Conservation (phyloP, 2,797 vertebrate species). For the Melanotaenia parkinsoni region DNA sequence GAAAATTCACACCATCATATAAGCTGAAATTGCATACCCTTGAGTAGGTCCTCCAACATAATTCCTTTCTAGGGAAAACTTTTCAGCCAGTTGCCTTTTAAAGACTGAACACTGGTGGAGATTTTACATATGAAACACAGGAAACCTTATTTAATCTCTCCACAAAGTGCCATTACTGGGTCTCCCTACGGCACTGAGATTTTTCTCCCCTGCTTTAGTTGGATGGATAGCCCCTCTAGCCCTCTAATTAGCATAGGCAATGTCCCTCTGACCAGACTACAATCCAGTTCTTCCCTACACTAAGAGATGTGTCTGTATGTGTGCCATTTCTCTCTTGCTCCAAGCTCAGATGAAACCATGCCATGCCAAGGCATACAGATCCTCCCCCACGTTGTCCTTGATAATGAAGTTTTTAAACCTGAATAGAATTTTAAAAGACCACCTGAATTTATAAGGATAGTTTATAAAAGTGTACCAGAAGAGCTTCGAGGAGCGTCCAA, state of each 20-base stretch:
- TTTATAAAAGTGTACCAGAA: constrained; percentile 50
- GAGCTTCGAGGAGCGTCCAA: constrained; percentile 1
- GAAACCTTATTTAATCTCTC: constrained; percentile 64
- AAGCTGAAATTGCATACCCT: constrained; percentile 23
- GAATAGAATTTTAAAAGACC: constrained; percentile 57
- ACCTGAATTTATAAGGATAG: constrained; percentile 61
- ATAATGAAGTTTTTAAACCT: constrained; percentile 70
- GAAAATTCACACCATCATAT: not conserved
- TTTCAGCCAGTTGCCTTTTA: constrained; percentile 28
- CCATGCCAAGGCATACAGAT: constrained; percentile 52
- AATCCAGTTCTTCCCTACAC: constrained; percentile 67
- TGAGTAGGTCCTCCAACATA: constrained; percentile 29
- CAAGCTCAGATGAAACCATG: constrained; percentile 35
- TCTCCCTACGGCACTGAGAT: constrained; percentile 44
- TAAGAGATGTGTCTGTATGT: constrained; percentile 47
- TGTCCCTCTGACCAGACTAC: constrained; percentile 73
- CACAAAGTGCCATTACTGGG: constrained; percentile 51
- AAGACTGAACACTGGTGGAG: constrained; percentile 26
- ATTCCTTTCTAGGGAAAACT: constrained; percentile 13
- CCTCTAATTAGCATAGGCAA: constrained; percentile 79
- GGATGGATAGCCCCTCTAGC: constrained; percentile 75
- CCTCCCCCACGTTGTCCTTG: constrained; percentile 56
- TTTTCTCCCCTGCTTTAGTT: constrained; percentile 51
- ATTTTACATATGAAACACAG: constrained; percentile 57
- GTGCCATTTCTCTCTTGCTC: constrained; percentile 28